Evolutionary conservation across 2,113 vertebrate species (phyloP).

Genomic region (Chitala chitala): DNA sequence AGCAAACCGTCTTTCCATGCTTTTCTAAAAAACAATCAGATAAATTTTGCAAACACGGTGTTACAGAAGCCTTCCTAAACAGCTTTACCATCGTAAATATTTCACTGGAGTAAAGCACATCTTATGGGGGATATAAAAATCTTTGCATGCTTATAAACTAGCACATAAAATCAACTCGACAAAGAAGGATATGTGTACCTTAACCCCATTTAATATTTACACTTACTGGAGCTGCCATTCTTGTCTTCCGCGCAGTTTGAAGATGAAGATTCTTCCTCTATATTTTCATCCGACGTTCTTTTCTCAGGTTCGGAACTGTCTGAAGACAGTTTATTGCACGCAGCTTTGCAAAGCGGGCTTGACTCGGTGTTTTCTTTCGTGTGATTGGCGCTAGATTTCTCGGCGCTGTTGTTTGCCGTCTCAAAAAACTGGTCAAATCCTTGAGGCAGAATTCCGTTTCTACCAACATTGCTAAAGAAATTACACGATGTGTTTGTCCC

Average conservation of each 20-base stretch:
- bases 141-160: conserved; percentile 97
- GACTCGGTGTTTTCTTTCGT: conserved; percentile 73
- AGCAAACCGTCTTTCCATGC: too few species aligned
- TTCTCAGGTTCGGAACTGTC: conserved; percentile 70
- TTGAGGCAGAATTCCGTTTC: conserved; percentile 93
- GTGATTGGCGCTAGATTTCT: conserved; percentile 53
- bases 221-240: conserved; percentile 81
- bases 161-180: conserved; percentile 79
- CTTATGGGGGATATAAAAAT: conserved; percentile 97
- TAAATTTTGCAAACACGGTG: conserved; percentile 5
- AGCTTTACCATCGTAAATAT: conserved; percentile 92
- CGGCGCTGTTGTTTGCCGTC: conserved; percentile 48
- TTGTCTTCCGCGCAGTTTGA: conserved; percentile 83
- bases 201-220: conserved; percentile 51
- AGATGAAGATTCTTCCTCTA: conserved; percentile 72
- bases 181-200: conserved; percentile 66
- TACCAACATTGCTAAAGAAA: conserved; percentile 83
- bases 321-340: conserved; percentile 66
- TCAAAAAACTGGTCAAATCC: conserved; percentile 97
- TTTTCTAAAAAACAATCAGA: background rate
- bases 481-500: conserved; percentile 68
- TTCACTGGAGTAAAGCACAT: conserved; percentile 88
- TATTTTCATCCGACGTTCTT: conserved; percentile 62
- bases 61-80: conserved; percentile 66
- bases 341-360: conserved; percentile 54